A percentile compares a stretch with the other conserved stretches of the same genome.
phyloP scores from a whole-genome alignment of 1,140 invertebrate species.

The Anthonomus grandis region DNA sequence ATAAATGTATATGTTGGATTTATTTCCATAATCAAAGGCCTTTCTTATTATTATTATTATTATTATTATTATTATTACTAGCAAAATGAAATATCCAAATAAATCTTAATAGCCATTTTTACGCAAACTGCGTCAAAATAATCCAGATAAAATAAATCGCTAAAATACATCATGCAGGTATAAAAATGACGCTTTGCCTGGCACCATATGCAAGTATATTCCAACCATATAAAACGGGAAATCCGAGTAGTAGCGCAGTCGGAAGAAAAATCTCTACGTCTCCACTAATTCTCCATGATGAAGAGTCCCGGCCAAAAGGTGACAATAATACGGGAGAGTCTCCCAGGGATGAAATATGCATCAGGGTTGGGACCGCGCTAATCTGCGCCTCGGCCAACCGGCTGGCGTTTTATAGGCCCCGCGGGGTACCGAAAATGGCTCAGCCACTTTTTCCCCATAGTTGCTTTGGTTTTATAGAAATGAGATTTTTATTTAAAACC shows the following conservation, averaged over 20 bases:
- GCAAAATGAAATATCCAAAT: no score
- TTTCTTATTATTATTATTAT: no score
- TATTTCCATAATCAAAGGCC: no score
- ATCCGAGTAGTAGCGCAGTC: neutral
- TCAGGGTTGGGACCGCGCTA: slow-evolving; percentile 17
- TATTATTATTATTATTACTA: no score
- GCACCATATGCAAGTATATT: neutral
- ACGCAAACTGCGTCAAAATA: slow-evolving; percentile 6
- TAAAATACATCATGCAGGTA: neutral
- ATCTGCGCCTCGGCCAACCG: slow-evolving; percentile 16
- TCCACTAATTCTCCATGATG: slow-evolving; percentile 18
- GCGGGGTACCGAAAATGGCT: slow-evolving; percentile 3
- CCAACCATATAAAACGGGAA: neutral
- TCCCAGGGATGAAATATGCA: slow-evolving; percentile 21
- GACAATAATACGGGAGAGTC: slow-evolving; percentile 22
- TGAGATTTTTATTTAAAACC: slow-evolving; percentile 1
- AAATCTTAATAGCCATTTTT: no score
- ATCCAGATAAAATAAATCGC: neutral
- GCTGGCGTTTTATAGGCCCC: slow-evolving; percentile 10
- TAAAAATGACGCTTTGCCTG: neutral
- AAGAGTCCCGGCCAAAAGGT: slow-evolving; percentile 16
- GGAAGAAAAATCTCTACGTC: neutral
- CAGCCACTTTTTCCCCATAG: slow-evolving; percentile 7
- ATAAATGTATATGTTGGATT: no score
- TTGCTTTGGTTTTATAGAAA: slow-evolving; percentile 6